phyloP scores from a whole-genome alignment of 2,797 vertebrate species.

The Cuculus canorus region DNA sequence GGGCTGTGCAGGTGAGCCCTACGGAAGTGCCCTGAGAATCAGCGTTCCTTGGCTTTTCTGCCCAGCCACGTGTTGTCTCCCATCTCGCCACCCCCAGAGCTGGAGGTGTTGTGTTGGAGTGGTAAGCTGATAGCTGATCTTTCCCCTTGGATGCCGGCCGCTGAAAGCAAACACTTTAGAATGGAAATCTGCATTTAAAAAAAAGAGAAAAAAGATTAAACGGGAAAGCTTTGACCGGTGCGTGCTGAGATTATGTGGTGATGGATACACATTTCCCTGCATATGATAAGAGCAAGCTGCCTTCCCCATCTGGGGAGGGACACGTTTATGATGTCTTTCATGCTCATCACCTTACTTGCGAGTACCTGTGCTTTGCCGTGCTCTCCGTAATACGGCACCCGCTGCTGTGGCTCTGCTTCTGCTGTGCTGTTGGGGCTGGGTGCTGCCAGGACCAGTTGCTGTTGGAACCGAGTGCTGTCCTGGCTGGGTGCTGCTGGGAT shows the following conservation, averaged over 20 bases:
- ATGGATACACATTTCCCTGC: not conserved
- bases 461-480: too few species aligned
- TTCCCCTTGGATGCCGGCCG: not conserved
- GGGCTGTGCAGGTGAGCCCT: not conserved
- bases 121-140: constrained; percentile 22
- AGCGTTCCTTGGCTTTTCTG: not conserved
- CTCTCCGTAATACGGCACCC: not conserved
- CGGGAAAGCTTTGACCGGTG: not conserved
- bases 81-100: not conserved
- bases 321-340: not conserved
- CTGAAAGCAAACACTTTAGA: not conserved
- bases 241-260: not conserved
- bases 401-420: not conserved
- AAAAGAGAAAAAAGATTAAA: constrained; percentile 21
- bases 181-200: constrained; percentile 20
- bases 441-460: not conserved
- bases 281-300: not conserved
- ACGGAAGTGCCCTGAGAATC: not conserved
- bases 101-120: not conserved
- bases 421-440: not conserved
- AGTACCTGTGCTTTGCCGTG: not conserved
- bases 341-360: not conserved
- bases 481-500: too few species aligned
- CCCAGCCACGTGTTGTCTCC: not conserved
- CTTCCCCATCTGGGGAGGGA: not conserved